These are phyloP conservation scores for Erebia epiphron DNA, from an alignment of 2,888 invertebrate species.

Conservation along the genomic window DNA sequence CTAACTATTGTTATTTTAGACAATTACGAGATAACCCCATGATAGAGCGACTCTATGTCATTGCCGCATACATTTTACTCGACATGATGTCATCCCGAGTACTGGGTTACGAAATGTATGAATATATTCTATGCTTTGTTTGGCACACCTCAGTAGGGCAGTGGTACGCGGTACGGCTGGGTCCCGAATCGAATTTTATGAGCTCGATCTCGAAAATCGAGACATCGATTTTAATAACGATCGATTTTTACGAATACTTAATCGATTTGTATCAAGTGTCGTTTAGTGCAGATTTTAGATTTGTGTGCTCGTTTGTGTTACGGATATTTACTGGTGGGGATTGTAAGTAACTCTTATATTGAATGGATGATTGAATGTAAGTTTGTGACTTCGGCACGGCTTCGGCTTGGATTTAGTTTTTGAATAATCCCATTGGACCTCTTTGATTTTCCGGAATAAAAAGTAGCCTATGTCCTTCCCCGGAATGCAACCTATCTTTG, in stretches of 20 bases:
- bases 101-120: constrained; percentile 64
- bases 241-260: constrained; percentile 14
- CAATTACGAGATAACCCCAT: constrained; percentile 23
- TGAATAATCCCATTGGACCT: no score
- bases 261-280: constrained; percentile 4
- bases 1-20: neutral
- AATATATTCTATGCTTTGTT: constrained; percentile 62
- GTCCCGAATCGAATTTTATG: constrained; percentile 45
- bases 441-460: no score
- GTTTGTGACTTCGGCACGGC: no score
- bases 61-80: constrained; percentile 48
- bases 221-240: constrained; percentile 8
- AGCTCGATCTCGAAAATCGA: constrained; percentile 48
- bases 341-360: neutral
- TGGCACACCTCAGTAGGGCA: constrained; percentile 67
- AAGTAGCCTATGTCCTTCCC: no score
- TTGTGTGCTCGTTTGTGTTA: neutral
- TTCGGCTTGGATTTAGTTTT: no score
- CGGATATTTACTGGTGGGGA: neutral
- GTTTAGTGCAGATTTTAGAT: neutral
- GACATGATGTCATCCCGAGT: constrained; percentile 64
- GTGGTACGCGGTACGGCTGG: constrained; percentile 56
- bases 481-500: no score
- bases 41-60: constrained; percentile 29
- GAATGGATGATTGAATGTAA: no score